Evolutionary conservation across 2,888 invertebrate species (phyloP).

Genomic region (Anaspis maculata): DNA sequence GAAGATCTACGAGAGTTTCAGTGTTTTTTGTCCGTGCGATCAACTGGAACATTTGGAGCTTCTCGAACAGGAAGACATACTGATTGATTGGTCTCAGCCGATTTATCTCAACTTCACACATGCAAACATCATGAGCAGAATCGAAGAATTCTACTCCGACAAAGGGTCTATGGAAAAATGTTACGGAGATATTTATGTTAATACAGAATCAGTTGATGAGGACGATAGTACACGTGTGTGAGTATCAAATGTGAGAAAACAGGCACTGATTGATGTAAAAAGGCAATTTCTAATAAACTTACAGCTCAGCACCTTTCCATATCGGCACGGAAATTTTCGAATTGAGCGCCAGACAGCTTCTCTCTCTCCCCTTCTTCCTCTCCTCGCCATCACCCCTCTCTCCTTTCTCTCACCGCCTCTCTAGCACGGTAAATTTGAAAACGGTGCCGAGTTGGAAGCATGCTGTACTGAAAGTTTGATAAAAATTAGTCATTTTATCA

Average conservation of each 20-base stretch:
- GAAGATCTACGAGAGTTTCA: conserved; percentile 73
- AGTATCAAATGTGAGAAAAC: conserved; percentile 32
- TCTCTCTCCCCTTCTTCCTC: no score
- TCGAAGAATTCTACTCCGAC: conserved; percentile 62
- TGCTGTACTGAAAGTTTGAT: no score
- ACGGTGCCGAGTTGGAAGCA: no score
- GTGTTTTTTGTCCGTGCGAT: conserved; percentile 75
- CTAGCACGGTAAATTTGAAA: no score
- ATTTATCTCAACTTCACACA: conserved; percentile 83
- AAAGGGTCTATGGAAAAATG: conserved; percentile 62
- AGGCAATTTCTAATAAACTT: background rate
- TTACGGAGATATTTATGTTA: conserved; percentile 72
- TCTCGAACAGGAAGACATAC: conserved; percentile 65
- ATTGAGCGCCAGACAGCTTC: no score
- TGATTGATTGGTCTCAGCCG: conserved; percentile 72
- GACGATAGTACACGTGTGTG: conserved; percentile 52
- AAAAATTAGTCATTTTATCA: no score
- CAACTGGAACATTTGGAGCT: conserved; percentile 63
- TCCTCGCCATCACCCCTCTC: no score
- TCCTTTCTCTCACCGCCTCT: no score
- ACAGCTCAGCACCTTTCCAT: no score
- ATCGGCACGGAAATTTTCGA: no score
- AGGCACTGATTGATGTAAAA: no score
- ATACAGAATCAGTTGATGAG: conserved; percentile 50
- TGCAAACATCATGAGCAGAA: conserved; percentile 67